phyloP scores from a whole-genome alignment of 2,888 invertebrate genomes.

The Patella pellucida region DNA sequence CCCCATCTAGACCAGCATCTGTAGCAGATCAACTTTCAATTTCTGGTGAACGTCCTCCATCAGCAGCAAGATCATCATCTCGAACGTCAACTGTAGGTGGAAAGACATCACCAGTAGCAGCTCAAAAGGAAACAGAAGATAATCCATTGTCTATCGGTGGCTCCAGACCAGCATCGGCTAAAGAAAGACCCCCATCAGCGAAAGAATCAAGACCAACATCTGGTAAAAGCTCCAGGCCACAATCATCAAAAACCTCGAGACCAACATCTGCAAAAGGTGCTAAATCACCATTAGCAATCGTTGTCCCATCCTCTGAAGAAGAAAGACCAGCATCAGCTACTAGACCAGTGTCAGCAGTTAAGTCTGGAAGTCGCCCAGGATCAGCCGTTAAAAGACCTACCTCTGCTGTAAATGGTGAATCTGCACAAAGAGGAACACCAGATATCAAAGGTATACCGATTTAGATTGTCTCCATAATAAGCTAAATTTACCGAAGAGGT shows the following conservation, averaged over 20 bases:
- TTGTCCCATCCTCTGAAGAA: slow-evolving; percentile 2
- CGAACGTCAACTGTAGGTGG: slow-evolving; percentile 19
- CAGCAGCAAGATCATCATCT: slow-evolving; percentile 26
- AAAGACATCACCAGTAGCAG: slow-evolving; percentile 19
- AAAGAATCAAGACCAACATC: slow-evolving; percentile 20
- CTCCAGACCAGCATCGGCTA: slow-evolving; percentile 39
- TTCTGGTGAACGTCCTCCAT: slow-evolving; percentile 23
- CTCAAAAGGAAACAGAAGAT: slow-evolving; percentile 24
- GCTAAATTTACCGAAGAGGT: too few relatives aligned
- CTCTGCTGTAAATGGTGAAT: slow-evolving; percentile 26
- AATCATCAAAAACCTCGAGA: slow-evolving; percentile 33
- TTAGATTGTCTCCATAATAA: too few relatives aligned
- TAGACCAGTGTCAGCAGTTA: slow-evolving; percentile 13
- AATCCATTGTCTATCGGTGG: slow-evolving; percentile 27
- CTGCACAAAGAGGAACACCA: slow-evolving; percentile 33
- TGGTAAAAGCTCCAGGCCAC: slow-evolving; percentile 37
- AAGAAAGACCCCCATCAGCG: not conserved
- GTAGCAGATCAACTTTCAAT: slow-evolving; percentile 12
- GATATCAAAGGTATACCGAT: slow-evolving; percentile 24
- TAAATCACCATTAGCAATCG: slow-evolving; percentile 30
- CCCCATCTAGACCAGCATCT: slow-evolving; percentile 37
- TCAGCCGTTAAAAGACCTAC: slow-evolving; percentile 33
- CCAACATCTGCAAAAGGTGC: slow-evolving; percentile 20
- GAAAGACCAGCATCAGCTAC: slow-evolving; percentile 38
- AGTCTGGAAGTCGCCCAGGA: slow-evolving; percentile 17